Conservation (phyloP, 92 coral and sea anemone species). For the Plumapathes pennacea region DNA sequence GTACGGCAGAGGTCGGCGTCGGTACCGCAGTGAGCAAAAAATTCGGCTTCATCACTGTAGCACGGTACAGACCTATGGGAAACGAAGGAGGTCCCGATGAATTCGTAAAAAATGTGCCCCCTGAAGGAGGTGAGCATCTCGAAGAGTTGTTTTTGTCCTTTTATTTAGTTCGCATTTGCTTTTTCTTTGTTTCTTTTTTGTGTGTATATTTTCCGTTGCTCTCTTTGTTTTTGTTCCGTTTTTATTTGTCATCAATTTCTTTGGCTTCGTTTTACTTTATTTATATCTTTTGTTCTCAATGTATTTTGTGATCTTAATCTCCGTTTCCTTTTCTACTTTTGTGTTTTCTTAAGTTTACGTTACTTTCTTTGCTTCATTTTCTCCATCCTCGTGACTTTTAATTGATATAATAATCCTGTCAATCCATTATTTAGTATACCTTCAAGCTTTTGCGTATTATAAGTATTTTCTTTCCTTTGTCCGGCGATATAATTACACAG, state of each 20-base stretch:
- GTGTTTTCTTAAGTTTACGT: too few species aligned
- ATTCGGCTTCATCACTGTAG: slow-evolving; percentile 91
- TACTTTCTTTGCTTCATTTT: too few species aligned
- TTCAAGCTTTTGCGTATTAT: too few species aligned
- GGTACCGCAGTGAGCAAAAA: slow-evolving; percentile 93
- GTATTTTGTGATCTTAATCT: too few species aligned
- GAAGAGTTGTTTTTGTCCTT: neutral
- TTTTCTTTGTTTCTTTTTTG: too few species aligned
- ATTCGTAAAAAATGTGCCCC: slow-evolving; percentile 76
- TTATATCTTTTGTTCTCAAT: too few species aligned
- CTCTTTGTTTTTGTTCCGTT: neutral
- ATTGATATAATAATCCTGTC: too few species aligned
- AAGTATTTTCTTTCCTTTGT: too few species aligned
- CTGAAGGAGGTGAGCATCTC: slow-evolving; percentile 82
- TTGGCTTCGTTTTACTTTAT: neutral
- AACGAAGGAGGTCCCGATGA: slow-evolving; percentile 51
- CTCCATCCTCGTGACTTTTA: too few species aligned
- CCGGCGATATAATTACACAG: too few species aligned
- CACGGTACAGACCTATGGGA: slow-evolving; percentile 85
- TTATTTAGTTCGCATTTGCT: neutral
- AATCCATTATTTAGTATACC: too few species aligned
- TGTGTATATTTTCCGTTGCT: neutral
- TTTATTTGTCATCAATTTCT: neutral
- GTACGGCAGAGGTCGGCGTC: slow-evolving; percentile 88
- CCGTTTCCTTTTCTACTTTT: too few species aligned